phyloP scores from a whole-genome alignment of 2,888 invertebrate species.

The Theretra japonica region DNA sequence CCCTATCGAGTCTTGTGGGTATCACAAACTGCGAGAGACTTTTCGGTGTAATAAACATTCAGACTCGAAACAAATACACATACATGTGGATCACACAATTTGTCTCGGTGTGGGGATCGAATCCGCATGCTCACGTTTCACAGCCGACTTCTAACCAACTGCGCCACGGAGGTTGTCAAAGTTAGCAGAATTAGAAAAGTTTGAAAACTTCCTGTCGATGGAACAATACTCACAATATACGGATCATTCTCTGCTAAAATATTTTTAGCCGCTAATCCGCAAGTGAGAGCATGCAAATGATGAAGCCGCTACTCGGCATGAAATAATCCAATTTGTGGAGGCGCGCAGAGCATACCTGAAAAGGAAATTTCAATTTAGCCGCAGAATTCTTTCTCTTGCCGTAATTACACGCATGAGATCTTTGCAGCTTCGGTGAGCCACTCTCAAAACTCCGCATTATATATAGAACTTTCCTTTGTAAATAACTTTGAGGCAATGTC shows the following conservation, averaged over 20 bases:
- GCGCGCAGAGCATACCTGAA: slow-evolving; percentile 8
- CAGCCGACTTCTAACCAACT: no score
- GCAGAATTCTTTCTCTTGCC: slow-evolving; percentile 13
- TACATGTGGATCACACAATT: no score
- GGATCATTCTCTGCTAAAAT: neutral
- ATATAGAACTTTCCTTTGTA: neutral
- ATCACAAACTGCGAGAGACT: no score
- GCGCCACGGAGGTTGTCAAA: no score
- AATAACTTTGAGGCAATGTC: slow-evolving; percentile 1
- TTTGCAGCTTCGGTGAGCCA: neutral
- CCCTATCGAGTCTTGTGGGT: no score
- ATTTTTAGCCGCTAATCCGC: neutral
- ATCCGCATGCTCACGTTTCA: no score
- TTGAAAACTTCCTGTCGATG: no score
- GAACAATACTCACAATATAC: neutral
- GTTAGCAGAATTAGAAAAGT: no score
- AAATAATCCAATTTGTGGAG: slow-evolving; percentile 11
- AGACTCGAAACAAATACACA: no score
- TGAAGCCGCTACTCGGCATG: neutral
- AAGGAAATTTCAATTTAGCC: slow-evolving; percentile 21
- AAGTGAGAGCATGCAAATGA: slow-evolving; percentile 8
- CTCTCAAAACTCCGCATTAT: neutral
- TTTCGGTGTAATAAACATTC: no score
- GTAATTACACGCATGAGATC: slow-evolving; percentile 23
- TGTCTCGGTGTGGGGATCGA: no score